Base-by-base conservation (phyloP, 2,797 vertebrate species). In the Micrastur ruficollis region DNA sequence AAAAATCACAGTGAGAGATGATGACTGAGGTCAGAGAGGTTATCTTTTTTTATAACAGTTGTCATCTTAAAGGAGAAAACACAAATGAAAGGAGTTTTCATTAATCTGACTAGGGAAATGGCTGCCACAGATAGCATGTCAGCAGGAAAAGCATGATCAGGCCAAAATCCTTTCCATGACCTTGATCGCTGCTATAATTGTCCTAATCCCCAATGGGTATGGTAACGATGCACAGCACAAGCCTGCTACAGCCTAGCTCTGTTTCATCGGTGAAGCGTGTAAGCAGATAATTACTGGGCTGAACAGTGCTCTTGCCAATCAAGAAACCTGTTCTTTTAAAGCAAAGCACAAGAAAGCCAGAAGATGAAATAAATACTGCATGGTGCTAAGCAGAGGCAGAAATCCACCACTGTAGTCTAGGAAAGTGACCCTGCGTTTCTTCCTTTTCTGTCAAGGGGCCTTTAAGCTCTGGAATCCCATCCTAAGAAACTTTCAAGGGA, bases 11-110 rank as follows among this genome's bases (percentile, higher is more conserved):
- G 90, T 56, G 67, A 86, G 84, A 91, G 27, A 71, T 58, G 78
- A 95, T 84, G 31, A 47, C 70, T 78, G 91, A 93, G 89, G 91
- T 93, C 93, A 94, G 38, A 75, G 67, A 83, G 90, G 81, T 89
- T 94, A 63, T 93, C 34, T 74, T 94, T 86, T 92, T 81, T 81
- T 36, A 71, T 38, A 74, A 49, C 47, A 49, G 68, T 93, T 95
- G 73, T 81, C 72, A 88, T 92, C 63, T 63, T 62, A 94, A 91
- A 78, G 50, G 34, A 86, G 42, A 91, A 94, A 93, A 92, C 75
- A 78, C 31, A 94, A 89, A 52, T 4, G 6, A 82, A 89, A 86
- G 36, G 42, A 25, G 13, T 0, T 88, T 89, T 93, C 59, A 83
- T 79, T 91, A 86, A 83, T 26, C 29, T 50, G 26, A 34, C 46